Evolutionary conservation across 2,888 invertebrate genomes (phyloP).

Genomic region (Drosophila eohydei): DNA sequence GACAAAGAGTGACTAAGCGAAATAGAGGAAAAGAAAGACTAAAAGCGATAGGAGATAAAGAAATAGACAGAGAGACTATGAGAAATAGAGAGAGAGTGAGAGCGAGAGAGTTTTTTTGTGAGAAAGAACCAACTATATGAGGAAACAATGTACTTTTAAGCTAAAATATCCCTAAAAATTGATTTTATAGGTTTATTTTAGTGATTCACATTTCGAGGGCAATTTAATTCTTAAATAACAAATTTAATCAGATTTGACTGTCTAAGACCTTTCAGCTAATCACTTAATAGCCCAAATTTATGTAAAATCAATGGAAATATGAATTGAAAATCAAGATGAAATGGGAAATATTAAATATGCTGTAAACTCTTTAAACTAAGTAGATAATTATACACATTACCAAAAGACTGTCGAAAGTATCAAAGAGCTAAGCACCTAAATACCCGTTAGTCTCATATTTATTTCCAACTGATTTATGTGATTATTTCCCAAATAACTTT

Average conservation of each 20-base stretch:
- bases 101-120: too few relatives aligned
- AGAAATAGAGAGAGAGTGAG: too few relatives aligned
- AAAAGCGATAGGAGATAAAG: too few relatives aligned
- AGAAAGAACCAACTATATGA: too few relatives aligned
- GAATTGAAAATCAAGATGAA: background rate
- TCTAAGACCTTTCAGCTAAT: background rate
- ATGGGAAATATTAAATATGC: background rate
- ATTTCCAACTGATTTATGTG: background rate
- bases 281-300: background rate
- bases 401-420: background rate
- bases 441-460: background rate
- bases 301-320: too few relatives aligned
- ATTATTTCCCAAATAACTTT: conserved; percentile 10
- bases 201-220: background rate
- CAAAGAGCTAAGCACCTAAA: background rate
- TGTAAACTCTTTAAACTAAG: background rate
- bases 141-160: background rate
- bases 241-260: background rate
- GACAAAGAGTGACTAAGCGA: too few relatives aligned
- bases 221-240: too few relatives aligned
- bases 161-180: background rate
- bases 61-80: too few relatives aligned
- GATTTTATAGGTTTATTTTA: background rate
- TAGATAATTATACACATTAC: background rate
- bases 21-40: too few relatives aligned